Conservation (phyloP, 2,797 vertebrate genomes). For the Enteromius radiatus region DNA sequence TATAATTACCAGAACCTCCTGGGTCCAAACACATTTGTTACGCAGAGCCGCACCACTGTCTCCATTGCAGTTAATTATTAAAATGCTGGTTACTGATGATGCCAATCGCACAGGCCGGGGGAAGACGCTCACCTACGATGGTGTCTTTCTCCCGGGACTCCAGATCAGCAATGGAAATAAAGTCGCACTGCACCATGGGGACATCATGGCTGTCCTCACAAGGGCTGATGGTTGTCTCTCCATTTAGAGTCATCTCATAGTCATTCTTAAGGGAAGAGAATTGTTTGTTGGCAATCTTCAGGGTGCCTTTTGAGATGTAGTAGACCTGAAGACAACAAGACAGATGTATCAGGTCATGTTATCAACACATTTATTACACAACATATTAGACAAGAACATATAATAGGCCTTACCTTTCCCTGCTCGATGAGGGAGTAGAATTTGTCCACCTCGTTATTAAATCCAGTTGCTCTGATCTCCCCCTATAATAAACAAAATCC, state of each 20-base stretch:
- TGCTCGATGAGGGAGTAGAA: conserved; percentile 89
- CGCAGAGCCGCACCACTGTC: conserved; percentile 36
- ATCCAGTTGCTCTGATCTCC: conserved; percentile 94
- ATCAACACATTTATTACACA: not conserved
- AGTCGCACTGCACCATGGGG: conserved; percentile 91
- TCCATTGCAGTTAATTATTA: conserved; percentile 54
- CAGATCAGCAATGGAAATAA: conserved; percentile 86
- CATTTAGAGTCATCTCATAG: conserved; percentile 83
- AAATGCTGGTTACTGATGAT: conserved; percentile 53
- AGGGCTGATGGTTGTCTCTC: conserved; percentile 87
- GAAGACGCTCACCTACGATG: conserved; percentile 83
- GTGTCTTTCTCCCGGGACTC: conserved; percentile 88
- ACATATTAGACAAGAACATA: not conserved
- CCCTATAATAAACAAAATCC: conserved; percentile 78
- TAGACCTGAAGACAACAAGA: conserved; percentile 82
- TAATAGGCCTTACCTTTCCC: conserved; percentile 86
- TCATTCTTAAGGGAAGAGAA: conserved; percentile 91
- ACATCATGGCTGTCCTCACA: conserved; percentile 90
- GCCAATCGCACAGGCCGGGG: not conserved
- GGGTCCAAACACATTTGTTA: conserved; percentile 51
- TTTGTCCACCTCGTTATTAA: conserved; percentile 97
- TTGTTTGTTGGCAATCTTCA: conserved; percentile 99
- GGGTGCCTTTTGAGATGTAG: conserved; percentile 90
- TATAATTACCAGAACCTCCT: conserved; percentile 66
- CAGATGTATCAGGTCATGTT: conserved; percentile 50